phyloP scores from a whole-genome alignment of 2,888 invertebrate species.

The Coleophora deauratella region DNA sequence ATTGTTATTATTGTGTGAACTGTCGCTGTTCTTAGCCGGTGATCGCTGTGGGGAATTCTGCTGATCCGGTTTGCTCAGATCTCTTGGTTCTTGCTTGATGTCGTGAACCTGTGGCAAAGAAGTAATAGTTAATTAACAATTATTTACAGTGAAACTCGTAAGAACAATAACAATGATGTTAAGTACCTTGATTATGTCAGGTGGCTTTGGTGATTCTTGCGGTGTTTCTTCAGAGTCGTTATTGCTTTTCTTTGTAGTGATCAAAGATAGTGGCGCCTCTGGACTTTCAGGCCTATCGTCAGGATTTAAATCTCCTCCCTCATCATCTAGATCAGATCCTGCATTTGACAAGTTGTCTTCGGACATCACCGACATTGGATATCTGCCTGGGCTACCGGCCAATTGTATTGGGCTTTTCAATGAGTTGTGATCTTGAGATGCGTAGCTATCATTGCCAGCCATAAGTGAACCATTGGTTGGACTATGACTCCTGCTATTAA shows the following conservation, averaged over 20 bases:
- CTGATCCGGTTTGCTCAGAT: conserved; percentile 56
- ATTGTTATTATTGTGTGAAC: conserved; percentile 63
- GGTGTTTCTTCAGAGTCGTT: conserved; percentile 64
- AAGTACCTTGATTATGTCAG: conserved; percentile 71
- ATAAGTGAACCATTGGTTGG: conserved; percentile 77
- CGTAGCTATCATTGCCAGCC: conserved; percentile 75
- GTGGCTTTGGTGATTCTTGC: conserved; percentile 69
- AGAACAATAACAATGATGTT: no score
- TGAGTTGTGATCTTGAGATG: conserved; percentile 70
- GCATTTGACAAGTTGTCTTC: conserved; percentile 78
- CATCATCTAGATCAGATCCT: conserved; percentile 81
- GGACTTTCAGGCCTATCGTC: conserved; percentile 78
- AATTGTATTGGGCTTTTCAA: conserved; percentile 78
- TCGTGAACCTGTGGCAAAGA: conserved; percentile 57
- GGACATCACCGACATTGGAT: conserved; percentile 78
- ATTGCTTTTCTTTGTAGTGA: conserved; percentile 74
- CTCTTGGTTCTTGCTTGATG: conserved; percentile 70
- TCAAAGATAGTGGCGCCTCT: conserved; percentile 80
- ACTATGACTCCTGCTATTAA: conserved; percentile 77
- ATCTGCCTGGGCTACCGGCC: conserved; percentile 70
- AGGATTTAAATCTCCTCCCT: conserved; percentile 69
- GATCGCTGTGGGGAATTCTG: conserved; percentile 63
- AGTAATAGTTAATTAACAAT: not conserved
- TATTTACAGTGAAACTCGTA: no score
- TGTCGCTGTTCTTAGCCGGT: conserved; percentile 72